phyloP scores from a whole-genome alignment of 2,113 vertebrate genomes.

The Channa maculata region DNA sequence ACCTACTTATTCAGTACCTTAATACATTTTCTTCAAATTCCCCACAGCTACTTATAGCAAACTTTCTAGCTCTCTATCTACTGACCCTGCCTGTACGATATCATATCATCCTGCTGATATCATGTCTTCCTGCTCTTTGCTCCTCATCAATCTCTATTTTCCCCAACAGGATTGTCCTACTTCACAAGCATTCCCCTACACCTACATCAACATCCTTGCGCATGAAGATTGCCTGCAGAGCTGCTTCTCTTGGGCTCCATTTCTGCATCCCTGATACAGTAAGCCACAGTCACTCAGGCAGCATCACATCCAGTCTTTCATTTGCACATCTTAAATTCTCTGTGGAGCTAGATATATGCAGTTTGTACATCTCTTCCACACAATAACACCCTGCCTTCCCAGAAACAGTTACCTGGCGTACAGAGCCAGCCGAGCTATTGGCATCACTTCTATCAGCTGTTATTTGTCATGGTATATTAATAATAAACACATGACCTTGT shows the following conservation, averaged over 20 bases:
- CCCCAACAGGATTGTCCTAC: slow-evolving; percentile 60
- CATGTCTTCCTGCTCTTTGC: slow-evolving; percentile 5
- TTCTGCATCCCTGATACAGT: slow-evolving; percentile 40
- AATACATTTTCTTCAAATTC: background rate
- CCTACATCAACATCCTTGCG: slow-evolving; percentile 18
- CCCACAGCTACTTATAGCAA: background rate
- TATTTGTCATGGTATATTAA: background rate
- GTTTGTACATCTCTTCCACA: background rate
- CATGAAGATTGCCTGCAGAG: slow-evolving; percentile 5
- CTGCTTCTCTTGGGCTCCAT: slow-evolving; percentile 41
- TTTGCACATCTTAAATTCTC: slow-evolving; percentile 41
- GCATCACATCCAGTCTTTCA: slow-evolving; percentile 35
- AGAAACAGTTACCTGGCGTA: background rate
- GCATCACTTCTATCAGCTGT: background rate
- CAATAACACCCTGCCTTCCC: background rate
- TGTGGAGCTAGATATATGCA: background rate
- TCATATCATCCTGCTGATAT: slow-evolving; percentile 13
- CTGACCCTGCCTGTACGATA: background rate
- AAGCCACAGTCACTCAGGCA: slow-evolving; percentile 28
- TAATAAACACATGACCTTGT: no score
- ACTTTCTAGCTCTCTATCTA: background rate
- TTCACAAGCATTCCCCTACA: slow-evolving; percentile 41
- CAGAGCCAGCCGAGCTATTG: background rate
- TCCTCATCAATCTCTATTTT: slow-evolving; percentile 39
- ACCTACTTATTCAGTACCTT: background rate